These are phyloP conservation scores for Nothocercus julius DNA, from an alignment of 2,113 vertebrate genomes.

Conservation along the genomic window DNA sequence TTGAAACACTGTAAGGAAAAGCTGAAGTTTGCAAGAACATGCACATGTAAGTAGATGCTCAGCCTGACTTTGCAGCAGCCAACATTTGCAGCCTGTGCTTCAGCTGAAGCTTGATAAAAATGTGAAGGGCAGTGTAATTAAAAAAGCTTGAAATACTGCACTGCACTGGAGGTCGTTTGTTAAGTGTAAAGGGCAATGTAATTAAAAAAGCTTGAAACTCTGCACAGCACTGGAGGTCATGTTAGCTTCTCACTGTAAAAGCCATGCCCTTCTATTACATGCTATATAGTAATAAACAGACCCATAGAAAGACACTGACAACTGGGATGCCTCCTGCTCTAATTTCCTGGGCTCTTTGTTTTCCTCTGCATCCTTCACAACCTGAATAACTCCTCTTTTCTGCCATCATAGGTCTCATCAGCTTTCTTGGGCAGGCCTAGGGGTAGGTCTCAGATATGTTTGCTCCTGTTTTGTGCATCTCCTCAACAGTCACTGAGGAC, in stretches of 20 bases:
- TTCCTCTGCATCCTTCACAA: background rate
- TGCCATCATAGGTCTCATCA: background rate
- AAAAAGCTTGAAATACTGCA: background rate
- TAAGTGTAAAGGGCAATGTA: constrained; percentile 16
- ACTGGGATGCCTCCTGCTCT: background rate
- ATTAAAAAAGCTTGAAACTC: background rate
- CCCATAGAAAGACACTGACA: background rate
- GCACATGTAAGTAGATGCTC: rapidly evolving
- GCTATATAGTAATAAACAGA: background rate
- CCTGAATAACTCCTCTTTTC: background rate
- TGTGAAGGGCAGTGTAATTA: constrained; percentile 37
- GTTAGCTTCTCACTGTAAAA: background rate
- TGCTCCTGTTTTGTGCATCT: background rate
- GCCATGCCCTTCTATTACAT: background rate
- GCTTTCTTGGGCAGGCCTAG: background rate
- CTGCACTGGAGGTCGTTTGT: background rate
- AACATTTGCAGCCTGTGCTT: background rate
- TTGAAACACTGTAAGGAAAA: background rate
- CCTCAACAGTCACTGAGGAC: background rate
- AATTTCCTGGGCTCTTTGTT: background rate
- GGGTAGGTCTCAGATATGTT: background rate
- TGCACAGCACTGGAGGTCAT: background rate
- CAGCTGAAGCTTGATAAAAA: background rate
- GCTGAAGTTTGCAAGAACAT: background rate
- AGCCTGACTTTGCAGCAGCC: background rate